Evolutionary conservation across 2,888 invertebrate species (phyloP).

Genomic region (Nemapogon koenigi): DNA sequence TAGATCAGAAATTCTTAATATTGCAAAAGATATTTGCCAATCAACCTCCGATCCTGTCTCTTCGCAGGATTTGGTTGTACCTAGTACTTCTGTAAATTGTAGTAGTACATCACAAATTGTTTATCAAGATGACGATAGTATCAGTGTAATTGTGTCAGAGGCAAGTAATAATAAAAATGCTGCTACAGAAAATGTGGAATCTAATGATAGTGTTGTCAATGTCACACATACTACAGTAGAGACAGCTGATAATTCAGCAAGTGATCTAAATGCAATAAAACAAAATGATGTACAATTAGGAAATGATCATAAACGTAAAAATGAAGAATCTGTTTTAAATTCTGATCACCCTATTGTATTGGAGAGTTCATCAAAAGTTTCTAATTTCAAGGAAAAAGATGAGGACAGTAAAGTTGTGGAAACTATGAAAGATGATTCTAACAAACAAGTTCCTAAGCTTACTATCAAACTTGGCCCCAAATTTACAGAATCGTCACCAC

Average conservation of each 20-base stretch:
- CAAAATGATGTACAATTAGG: too few species aligned
- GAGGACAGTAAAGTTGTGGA: background rate
- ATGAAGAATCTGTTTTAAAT: background rate
- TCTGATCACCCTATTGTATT: conserved; percentile 3
- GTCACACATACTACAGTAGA: conserved; percentile 2
- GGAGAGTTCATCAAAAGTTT: conserved; percentile 2
- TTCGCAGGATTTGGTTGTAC: background rate
- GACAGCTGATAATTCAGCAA: conserved; percentile 4
- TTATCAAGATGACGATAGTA: background rate
- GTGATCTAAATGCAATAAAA: background rate
- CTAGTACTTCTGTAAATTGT: conserved; percentile 4
- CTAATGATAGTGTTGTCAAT: conserved; percentile 1
- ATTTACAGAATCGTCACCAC: conserved; percentile 43
- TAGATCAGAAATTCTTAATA: background rate
- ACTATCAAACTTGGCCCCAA: conserved; percentile 52
- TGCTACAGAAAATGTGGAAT: conserved; percentile 3
- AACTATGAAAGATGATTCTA: background rate
- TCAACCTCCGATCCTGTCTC: background rate
- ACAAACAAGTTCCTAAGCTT: conserved; percentile 54
- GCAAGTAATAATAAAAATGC: conserved; percentile 1
- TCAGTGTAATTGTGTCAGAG: background rate
- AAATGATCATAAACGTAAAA: background rate
- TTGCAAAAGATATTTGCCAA: background rate
- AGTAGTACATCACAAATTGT: conserved; percentile 3
- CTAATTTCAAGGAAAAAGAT: background rate